Base-by-base conservation (phyloP, 2,113 vertebrate species). In the Cryptotis parvus region DNA sequence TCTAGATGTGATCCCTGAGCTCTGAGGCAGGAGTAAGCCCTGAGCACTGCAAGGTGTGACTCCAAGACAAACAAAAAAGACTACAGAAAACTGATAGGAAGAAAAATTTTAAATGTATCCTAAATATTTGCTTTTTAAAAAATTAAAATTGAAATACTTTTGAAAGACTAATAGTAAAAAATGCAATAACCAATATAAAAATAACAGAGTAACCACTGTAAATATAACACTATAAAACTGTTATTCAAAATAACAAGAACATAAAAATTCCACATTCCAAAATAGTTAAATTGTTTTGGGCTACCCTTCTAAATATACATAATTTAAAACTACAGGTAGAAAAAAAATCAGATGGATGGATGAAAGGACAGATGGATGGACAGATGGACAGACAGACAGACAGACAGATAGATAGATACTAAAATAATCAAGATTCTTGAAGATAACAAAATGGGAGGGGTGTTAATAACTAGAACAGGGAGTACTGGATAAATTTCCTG, bases 231-330 rank as follows among this genome's bases (percentile, higher is more conserved):
- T n/a, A n/a, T n/a, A n/a, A n/a, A n/a, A n/a, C n/a, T n/a, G 22
- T 55, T 29, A 75, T n/a, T 24, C 31, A 91, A 78, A 77, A 84
- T 37, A 52, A 80, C 80, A 92, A 66, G 41, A 88, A 78, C 85
- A 85, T 37, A 90, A 49, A 31, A 92, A 80, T 70, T 63, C 1
- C 65, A 89, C 3, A 55, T 76, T 89, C 63, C 45, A 7, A 39
- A 84, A 80, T 49, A 43, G n/a, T 79, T 22, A 85, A 37, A 10
- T 39, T 85, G 24, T 52, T 89, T 85, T 58, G 88, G 80, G 29
- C 24, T 75, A 66, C 3, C 4, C 37, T 94, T 26, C 35, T 20
- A 89, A 18, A 3, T 55, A 15, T 55, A 84, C 24, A 43, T 63
- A 87, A 29, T 33, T 79, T 61, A 88, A 72, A 84, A 61, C 26